Evolutionary conservation across 2,797 vertebrate species (phyloP).

Genomic region (Trachops cirrhosus): DNA sequence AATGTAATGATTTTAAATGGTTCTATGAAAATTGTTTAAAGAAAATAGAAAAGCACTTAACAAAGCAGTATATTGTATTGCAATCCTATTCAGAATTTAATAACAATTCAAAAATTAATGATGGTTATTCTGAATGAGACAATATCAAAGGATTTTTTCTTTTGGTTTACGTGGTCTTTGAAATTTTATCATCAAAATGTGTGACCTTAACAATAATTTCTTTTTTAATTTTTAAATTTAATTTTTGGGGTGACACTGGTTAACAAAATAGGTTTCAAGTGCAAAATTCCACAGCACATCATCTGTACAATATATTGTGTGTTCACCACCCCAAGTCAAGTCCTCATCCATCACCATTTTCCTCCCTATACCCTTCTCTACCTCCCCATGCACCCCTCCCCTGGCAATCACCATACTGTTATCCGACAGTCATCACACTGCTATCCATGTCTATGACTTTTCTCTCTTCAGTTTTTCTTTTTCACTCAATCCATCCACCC

Average conservation of each 20-base stretch:
- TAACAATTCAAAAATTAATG: neutral
- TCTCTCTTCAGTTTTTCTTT: neutral
- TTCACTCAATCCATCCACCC: neutral
- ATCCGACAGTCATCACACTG: no score
- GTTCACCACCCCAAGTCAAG: no score
- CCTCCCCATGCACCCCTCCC: no score
- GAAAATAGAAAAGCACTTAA: neutral
- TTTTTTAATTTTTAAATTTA: no score
- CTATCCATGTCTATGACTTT: no score
- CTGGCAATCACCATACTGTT: no score
- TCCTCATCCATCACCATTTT: no score
- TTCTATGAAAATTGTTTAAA: neutral
- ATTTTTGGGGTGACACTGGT: no score
- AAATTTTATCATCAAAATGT: neutral
- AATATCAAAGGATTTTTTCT: slow-evolving; percentile 26
- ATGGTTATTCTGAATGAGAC: neutral
- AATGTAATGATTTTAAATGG: neutral
- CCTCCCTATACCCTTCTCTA: no score
- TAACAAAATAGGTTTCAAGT: no score
- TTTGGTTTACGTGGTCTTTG: neutral
- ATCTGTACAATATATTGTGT: no score
- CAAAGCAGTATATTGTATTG: neutral
- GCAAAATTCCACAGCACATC: no score
- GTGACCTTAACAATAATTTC: neutral
- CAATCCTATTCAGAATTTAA: neutral